Conservation (phyloP, 2,797 vertebrate genomes). For the Bufotes viridis region DNA sequence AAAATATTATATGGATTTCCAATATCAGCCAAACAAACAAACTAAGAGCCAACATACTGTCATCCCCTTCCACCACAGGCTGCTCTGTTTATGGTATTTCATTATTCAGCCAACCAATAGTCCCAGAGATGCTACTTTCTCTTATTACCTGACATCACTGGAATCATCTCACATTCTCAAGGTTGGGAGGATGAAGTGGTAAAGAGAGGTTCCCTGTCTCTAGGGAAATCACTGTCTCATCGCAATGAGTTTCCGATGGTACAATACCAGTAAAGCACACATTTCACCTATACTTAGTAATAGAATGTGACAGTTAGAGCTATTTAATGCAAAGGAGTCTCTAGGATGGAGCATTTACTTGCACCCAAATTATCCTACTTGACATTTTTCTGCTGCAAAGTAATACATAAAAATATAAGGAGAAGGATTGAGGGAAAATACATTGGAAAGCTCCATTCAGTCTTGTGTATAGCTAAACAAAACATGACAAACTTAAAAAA, state of each 20-base stretch:
- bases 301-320: constrained; percentile 59
- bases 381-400: constrained; percentile 33
- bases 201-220: constrained; percentile 40
- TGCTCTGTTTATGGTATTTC: constrained; percentile 70
- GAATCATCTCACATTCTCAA: constrained; percentile 55
- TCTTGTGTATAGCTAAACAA: constrained; percentile 28
- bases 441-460: constrained; percentile 31
- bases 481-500: background rate
- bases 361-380: constrained; percentile 24
- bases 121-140: constrained; percentile 66
- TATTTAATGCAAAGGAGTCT: constrained; percentile 51
- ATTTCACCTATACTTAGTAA: constrained; percentile 62
- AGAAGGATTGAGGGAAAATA: constrained; percentile 47
- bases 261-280: constrained; percentile 61
- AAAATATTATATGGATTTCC: constrained; percentile 70
- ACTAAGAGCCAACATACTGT: constrained; percentile 68
- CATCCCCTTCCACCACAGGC: constrained; percentile 64
- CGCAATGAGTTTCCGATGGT: constrained; percentile 61
- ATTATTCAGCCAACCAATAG: constrained; percentile 64
- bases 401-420: constrained; percentile 3
- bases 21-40: constrained; percentile 69
- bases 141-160: constrained; percentile 69
- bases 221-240: constrained; percentile 61
- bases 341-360: constrained; percentile 47
- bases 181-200: constrained; percentile 43